These are phyloP conservation scores for human DNA, from an alignment of 2,113 vertebrate species.

Conservation along the genomic window GRCh38 chr14:59982501-59983000, in stretches of 20 bases:
- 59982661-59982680: background rate
- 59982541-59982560: background rate
- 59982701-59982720: background rate
- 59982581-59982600: background rate
- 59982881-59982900: constrained; percentile 2
- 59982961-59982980: background rate
- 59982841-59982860: constrained; percentile 23
- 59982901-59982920: constrained; percentile 27
- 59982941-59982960: background rate
- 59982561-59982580: background rate
- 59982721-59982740: background rate
- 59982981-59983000: background rate
- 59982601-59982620: background rate
- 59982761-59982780: background rate
- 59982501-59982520: background rate
- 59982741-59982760: constrained; percentile 4
- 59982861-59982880: background rate
- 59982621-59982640: background rate
- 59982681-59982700: background rate
- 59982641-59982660: background rate
- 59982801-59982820: background rate
- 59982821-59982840: background rate
- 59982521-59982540: background rate
- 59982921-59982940: background rate
- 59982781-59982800: background rate